Evolutionary conservation across 2,797 vertebrate species (phyloP).

Genomic region (Cirrhinus molitorella): DNA sequence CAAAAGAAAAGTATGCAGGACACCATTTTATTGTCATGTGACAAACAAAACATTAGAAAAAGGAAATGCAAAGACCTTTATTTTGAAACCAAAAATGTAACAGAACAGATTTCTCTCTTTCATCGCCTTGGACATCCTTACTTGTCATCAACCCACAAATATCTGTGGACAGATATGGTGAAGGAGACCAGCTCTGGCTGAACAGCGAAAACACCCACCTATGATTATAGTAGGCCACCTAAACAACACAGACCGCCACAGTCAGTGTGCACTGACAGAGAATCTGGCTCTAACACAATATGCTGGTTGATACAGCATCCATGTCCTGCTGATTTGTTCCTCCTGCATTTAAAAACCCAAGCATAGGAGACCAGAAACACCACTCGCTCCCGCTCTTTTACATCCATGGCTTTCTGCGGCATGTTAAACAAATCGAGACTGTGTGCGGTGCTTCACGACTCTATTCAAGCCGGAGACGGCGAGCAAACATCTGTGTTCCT

Average conservation of each 20-base stretch:
- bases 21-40: no score
- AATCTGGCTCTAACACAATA: neutral
- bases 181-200: neutral
- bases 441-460: conserved; percentile 38
- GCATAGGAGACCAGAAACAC: neutral
- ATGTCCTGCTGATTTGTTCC: neutral
- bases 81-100: neutral
- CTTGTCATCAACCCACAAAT: neutral
- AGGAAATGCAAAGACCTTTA: neutral
- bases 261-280: neutral
- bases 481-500: conserved; percentile 33
- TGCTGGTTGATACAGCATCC: neutral
- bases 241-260: neutral
- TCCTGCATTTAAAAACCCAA: neutral
- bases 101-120: neutral
- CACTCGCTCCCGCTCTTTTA: neutral
- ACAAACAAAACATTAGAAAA: neutral
- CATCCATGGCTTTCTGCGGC: conserved; percentile 74
- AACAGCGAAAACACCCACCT: neutral
- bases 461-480: conserved; percentile 59
- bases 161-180: neutral
- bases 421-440: conserved; percentile 80
- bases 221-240: neutral
- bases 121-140: neutral
- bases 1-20: no score